A percentile compares a stretch with the other conserved stretches of the same genome.
Conservation (phyloP, 2,888 invertebrate genomes). For the Cecidostiba fungosa region DNA sequence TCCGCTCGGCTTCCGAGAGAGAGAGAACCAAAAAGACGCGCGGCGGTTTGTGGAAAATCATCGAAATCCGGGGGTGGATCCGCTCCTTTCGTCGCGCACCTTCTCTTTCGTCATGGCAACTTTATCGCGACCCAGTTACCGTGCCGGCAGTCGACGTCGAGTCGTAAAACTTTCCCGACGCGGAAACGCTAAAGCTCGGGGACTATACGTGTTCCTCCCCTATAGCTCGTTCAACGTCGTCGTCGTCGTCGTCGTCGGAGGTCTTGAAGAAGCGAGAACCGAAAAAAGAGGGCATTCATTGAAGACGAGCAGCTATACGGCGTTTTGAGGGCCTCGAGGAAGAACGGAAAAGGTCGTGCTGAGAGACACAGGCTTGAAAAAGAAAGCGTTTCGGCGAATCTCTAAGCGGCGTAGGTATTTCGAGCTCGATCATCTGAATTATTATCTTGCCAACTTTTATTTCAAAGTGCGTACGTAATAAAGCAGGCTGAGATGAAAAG, state of each 20-base stretch:
- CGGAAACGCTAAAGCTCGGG: slow-evolving; percentile 47
- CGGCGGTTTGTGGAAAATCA: slow-evolving; percentile 48
- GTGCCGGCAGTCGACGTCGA: slow-evolving; percentile 15
- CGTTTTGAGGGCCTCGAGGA: slow-evolving; percentile 29
- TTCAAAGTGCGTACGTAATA: background rate
- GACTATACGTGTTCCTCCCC: slow-evolving; percentile 28
- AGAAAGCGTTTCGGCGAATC: background rate
- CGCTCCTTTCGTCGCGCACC: slow-evolving; percentile 50
- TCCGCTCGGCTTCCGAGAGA: background rate
- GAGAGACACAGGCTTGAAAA: slow-evolving; percentile 18
- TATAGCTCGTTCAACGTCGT: slow-evolving; percentile 10
- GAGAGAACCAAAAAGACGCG: background rate
- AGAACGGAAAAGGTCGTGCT: slow-evolving; percentile 36
- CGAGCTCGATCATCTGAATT: background rate
- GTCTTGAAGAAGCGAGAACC: slow-evolving; percentile 27
- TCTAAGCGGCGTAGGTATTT: background rate
- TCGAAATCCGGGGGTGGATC: slow-evolving; percentile 40
- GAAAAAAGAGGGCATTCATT: slow-evolving; percentile 15
- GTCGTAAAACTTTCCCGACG: slow-evolving; percentile 63
- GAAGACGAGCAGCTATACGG: slow-evolving; percentile 18
- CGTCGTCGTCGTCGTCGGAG: slow-evolving; percentile 47
- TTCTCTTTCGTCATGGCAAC: slow-evolving; percentile 30
- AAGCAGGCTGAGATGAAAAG: slow-evolving; percentile 15
- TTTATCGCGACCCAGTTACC: slow-evolving; percentile 65
- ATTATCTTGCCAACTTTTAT: background rate